Base-by-base conservation (phyloP, 2,797 vertebrate species). In the Acrocephalus scirpaceus region DNA sequence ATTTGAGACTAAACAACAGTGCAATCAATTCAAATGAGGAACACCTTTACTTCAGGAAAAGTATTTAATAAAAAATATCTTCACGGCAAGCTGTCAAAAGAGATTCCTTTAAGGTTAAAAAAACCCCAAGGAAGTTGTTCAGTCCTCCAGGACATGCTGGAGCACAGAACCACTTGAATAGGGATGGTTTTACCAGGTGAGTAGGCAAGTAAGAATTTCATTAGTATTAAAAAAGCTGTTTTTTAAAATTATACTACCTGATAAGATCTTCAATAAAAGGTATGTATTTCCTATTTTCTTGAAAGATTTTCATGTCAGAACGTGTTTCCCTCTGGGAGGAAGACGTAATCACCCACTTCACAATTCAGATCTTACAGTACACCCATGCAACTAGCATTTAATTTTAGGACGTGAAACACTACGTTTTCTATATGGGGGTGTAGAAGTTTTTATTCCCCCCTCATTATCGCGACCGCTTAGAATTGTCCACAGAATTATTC, bases 391-490 rank as follows among this genome's bases (percentile, higher is more conserved):
- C 13, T 8, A 32, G 4, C 10, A 51, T 14, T 60, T 79, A n/a
- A 65, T 36, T 73, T 1, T 14, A 29, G 38, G 7, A 13, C 23
- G 47, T 0, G 4, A 77, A 87, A 57, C 18, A 40, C 18, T 17
- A 4, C 7, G 7, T 32, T 66, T 58, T 51, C 48, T 56, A 57
- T 5, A 13, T 0, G 7, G 5, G 5, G 4, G 8, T 10, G 18
- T 20, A 32, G 56, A 77, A 60, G 11, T n/a, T 36, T 34, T 56
- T 23, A 30, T 2, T 9, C 9, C 15, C 3, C 13, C 8, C 12
- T 29, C 20, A 17, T 58, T 62, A 72, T 10, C 22, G 13, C 13
- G 11, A 48, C 15, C 1, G 7, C 48, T 71, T 17, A 67, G 21
- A 71, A 72, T 0, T 6, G 1, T 7, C 30, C 38, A 25, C 69